Evolutionary conservation across 2,113 vertebrate genomes (phyloP), one percentile per base, ranked within the genome.

Genomic region (Fulica atra): DNA sequence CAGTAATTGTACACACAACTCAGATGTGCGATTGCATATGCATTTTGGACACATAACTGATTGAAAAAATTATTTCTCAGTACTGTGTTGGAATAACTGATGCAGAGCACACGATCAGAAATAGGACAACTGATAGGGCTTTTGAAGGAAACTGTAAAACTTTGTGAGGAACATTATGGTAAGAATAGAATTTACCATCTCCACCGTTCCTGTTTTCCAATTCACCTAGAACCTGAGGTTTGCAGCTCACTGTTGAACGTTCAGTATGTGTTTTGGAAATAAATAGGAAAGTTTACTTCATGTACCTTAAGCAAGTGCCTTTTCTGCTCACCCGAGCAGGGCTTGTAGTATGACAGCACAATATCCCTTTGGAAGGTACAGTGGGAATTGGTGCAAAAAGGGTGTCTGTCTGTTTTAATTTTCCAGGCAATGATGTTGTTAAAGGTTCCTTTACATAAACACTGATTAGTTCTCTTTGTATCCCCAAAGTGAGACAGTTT

Each of bases 1-100:
- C 96, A 66, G 86, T 97, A 94, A 96, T 87, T 91, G 95, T 96
- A 94, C 92, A 95, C 96, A 96, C 90, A 95, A 91, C 80, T 93
- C 65, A 12, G 53, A 91, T 57, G 77, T 81, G 81, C 16, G 4
- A 69, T 93, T 93, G 92, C 83, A 79, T 96, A 92, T 93, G 92
- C 65, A 93, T 93, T 93, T 96, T 94, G 90, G 92, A 94, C 93
- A 95, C 78, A 29, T 46, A 95, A 94, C 92, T 95, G 92, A 93
- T 91, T 92, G 77, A 85, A 92, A 87, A 97, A 77, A 92, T 87
- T 92, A 61, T 86, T 76, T 54, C 73, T 79, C 31, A 7, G 81
- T 15, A n/a, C 78, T 44, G 23, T 53, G 16, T 26, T 86, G 92
- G 72, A 51, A 87, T 82, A 81, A 66, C 40, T n/a, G 63, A 63